Evolutionary conservation across 2,888 invertebrate genomes (phyloP), one percentile per base, ranked within the genome.

Genomic region (Aphidius colemani): DNA sequence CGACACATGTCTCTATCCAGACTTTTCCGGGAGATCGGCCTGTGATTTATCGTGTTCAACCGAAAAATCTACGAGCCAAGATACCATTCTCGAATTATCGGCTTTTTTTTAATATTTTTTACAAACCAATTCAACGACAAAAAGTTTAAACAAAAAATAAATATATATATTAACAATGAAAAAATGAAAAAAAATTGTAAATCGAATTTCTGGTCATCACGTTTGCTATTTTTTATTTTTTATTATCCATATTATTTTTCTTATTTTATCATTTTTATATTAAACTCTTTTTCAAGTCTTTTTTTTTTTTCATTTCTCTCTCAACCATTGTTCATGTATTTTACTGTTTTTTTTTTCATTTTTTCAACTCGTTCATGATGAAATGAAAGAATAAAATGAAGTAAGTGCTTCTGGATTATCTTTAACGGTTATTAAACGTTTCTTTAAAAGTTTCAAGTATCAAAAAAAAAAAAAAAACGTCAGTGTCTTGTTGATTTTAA

Each of bases 1-100:
- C 76, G 78, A 79, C 79, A 80, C 77, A 76, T 80, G 79, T 80
- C 81, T 78, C 77, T 76, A 76, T 79, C 73, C 71, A 73, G 74
- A 72, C 73, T 74, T 74, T 69, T 70, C 71, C 69, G 65, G 69
- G 66, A 69, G 74, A 73, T 70, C 68, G 69, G 61, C 57, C 46
- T 39, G 67, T 71, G 71, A 74, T 74, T 74, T 73, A 75, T 73
- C 71, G 71, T 69, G 67, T 71, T 70, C 57, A 62, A 70, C 69
- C 69, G 64, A 64, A 66, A 63, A 67, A 69, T 65, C 66, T 66
- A 61, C 67, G 62, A 67, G 58, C 57, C 57, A 57, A 57, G 57
- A 57, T 57, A 57, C 57, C 46, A 57, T 57, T 57, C 57, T 57
- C 57, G 57, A 57, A 57, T 57, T 57, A 57, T 57, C 57, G 57